phyloP scores from a whole-genome alignment of 2,797 vertebrate genomes.

The Amblyraja radiata region DNA sequence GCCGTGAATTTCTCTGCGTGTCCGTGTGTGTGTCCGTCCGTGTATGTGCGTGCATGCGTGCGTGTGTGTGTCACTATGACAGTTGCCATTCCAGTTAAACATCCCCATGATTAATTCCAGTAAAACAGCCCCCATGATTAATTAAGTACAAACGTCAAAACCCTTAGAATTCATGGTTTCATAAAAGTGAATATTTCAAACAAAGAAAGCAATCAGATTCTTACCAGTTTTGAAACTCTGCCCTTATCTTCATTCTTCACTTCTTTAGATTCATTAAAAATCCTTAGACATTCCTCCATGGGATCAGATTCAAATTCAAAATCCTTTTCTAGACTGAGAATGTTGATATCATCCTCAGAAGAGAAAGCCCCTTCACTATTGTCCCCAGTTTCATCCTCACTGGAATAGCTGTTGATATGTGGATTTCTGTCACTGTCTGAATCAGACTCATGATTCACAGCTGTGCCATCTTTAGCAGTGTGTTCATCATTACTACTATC shows the following conservation, averaged over 20 bases:
- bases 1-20: no score
- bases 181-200: conserved; percentile 22
- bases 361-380: conserved; percentile 55
- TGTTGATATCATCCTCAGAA: conserved; percentile 56
- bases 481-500: conserved; percentile 79
- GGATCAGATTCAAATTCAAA: conserved; percentile 85
- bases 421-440: conserved; percentile 50
- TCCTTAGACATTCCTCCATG: conserved; percentile 92
- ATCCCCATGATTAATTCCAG: no score
- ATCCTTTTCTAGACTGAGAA: conserved; percentile 70
- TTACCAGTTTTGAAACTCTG: conserved; percentile 82
- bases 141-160: neutral
- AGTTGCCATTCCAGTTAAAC: no score
- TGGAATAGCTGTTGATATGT: conserved; percentile 53
- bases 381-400: conserved; percentile 50
- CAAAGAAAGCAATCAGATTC: neutral
- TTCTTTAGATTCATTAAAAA: conserved; percentile 90
- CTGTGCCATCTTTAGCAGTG: neutral
- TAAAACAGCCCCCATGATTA: neutral
- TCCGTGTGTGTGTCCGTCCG: no score
- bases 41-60: no score
- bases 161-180: neutral
- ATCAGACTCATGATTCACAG: neutral
- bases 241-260: conserved; percentile 92
- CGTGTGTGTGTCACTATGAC: no score